Percentiles rank a stretch among this genome's conserved stretches.
Conservation (phyloP, 1,140 invertebrate genomes). For the Nixonia krombeini region DNA sequence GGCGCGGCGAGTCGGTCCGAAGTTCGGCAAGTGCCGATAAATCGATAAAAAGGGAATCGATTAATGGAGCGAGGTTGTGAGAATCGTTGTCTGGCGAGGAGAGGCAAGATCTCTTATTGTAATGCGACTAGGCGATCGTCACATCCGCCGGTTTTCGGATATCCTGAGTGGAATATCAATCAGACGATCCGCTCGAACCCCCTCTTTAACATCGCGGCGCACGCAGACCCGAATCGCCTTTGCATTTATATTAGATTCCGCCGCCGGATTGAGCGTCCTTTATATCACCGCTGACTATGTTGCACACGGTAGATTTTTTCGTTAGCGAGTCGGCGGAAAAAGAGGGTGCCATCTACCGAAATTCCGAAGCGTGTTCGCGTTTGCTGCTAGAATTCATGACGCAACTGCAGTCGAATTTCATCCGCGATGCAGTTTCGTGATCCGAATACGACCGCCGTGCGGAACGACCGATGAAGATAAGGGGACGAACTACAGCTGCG, state of each 20-base stretch:
- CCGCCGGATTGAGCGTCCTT: slow-evolving; percentile 21
- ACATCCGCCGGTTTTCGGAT: slow-evolving; percentile 48
- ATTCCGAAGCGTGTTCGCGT: slow-evolving; percentile 33
- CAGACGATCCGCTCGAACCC: slow-evolving; percentile 31
- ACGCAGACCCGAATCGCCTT: slow-evolving; percentile 35
- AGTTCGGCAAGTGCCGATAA: slow-evolving; percentile 7
- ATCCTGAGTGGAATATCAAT: slow-evolving; percentile 53
- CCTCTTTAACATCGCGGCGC: slow-evolving; percentile 27
- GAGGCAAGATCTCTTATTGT: slow-evolving; percentile 41
- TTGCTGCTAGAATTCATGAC: slow-evolving; percentile 32
- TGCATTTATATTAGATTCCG: slow-evolving; percentile 50
- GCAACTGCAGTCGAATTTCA: slow-evolving; percentile 37
- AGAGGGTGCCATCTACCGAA: slow-evolving; percentile 20
- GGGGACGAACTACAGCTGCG: background rate
- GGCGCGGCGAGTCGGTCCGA: background rate
- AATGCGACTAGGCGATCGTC: slow-evolving; percentile 40
- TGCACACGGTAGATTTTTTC: slow-evolving; percentile 15
- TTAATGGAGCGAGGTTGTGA: slow-evolving; percentile 12
- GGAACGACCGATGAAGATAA: slow-evolving; percentile 21
- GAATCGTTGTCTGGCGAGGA: slow-evolving; percentile 13
- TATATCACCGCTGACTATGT: slow-evolving; percentile 17
- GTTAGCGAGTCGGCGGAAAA: slow-evolving; percentile 22
- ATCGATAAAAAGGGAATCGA: slow-evolving; percentile 26
- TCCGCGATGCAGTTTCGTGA: slow-evolving; percentile 28
- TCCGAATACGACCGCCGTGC: slow-evolving; percentile 20